These are phyloP conservation scores for Timandra comae DNA, from an alignment of 2,888 invertebrate species.

Conservation along the genomic window DNA sequence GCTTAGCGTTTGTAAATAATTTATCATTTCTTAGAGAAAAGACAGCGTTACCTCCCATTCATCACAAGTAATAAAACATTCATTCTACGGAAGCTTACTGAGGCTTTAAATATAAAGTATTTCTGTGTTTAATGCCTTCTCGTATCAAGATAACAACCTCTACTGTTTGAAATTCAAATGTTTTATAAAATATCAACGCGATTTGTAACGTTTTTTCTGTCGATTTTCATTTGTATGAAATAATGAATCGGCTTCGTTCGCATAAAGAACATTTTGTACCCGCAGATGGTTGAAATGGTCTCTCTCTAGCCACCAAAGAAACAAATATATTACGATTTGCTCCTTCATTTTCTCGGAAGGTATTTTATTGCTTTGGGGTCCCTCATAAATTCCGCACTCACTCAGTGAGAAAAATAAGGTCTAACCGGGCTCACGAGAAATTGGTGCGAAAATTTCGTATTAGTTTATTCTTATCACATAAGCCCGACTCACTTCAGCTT, in stretches of 20 bases:
- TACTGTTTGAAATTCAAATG: slow-evolving; percentile 4
- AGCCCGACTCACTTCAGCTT: slow-evolving; percentile 31
- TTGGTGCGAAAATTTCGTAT: slow-evolving; percentile 65
- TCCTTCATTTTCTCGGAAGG: slow-evolving; percentile 75
- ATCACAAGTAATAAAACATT: slow-evolving; percentile 32
- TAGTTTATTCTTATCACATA: slow-evolving; percentile 58
- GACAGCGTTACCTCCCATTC: slow-evolving; percentile 24
- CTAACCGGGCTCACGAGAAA: slow-evolving; percentile 53
- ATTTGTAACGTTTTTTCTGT: too few species aligned
- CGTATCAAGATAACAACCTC: slow-evolving; percentile 1
- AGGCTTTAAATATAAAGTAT: slow-evolving; percentile 12
- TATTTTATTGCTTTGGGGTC: slow-evolving; percentile 74
- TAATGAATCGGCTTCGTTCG: slow-evolving; percentile 44
- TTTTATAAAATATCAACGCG: too few species aligned
- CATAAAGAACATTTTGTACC: slow-evolving; percentile 55
- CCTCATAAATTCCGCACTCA: slow-evolving; percentile 72
- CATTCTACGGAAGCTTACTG: slow-evolving; percentile 20
- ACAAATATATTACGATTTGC: slow-evolving; percentile 75
- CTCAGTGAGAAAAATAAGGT: slow-evolving; percentile 72
- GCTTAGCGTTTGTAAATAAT: slow-evolving; percentile 30
- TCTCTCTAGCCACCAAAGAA: slow-evolving; percentile 62
- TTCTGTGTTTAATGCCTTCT: slow-evolving; percentile 3
- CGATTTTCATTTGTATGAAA: too few species aligned
- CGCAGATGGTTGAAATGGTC: slow-evolving; percentile 61
- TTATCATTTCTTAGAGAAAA: slow-evolving; percentile 30